Base-by-base conservation (phyloP, 2,797 vertebrate genomes). In the Enteromius afrohamiltoni region DNA sequence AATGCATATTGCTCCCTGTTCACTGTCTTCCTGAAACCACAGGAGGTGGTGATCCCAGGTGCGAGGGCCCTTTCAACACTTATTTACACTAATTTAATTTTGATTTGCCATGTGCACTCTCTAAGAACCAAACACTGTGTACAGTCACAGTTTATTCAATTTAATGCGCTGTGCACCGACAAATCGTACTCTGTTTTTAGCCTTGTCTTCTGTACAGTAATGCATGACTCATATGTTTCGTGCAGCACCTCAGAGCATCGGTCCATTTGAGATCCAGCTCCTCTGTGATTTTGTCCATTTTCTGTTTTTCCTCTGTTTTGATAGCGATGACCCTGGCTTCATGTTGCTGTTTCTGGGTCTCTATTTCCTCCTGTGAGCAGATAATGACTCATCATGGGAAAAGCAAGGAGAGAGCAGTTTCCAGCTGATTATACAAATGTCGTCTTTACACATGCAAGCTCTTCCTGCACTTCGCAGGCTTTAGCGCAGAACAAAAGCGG, bases 241-340 rank as follows among this genome's bases (percentile, higher is more conserved):
- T 17, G 31, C 49, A 47, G 78, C 83, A 98, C 98, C 97, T 96
- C 86, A 99, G 95, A 68, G 97, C 97, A 85, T 97, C 97, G 31
- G 97, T 97, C 98, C 98, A 99, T 71, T 99, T 99, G 83, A 97
- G 94, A 91, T 99, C 97, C 87, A 99, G 91, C 90, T 99, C 97
- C 5, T 93, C 96, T 0, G 96, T 97, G 95, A 99, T 96, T 91
- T 94, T 97, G 90, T 99, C 96, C 89, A 97, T 96, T 92, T 96
- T 97, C 88, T 97, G 94, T 73, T 97, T 98, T 77, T 98, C 97
- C 47, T 99, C 97, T 1, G 98, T 96, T 67, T 96, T 95, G 93
- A 97, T 94, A 86, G 95, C 88, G 90, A 95, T 94, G 88, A 99
- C 94, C 80, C 94, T 92, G 85, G 95, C 94, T 19, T 99, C 96